phyloP scores from a whole-genome alignment of 2,888 invertebrate genomes.

The Scelioninae gen. 1 region DNA sequence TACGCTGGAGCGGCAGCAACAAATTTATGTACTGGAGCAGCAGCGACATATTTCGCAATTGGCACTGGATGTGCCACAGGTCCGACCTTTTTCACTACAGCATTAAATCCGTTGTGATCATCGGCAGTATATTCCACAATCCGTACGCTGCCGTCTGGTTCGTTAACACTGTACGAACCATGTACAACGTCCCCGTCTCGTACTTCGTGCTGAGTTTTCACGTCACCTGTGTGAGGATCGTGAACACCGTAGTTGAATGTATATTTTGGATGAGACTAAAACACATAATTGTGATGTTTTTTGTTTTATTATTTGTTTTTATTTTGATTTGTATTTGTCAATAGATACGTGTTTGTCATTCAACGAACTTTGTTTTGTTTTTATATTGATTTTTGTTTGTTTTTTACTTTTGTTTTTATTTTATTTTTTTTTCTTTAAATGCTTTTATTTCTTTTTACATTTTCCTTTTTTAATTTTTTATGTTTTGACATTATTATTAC shows the following conservation, averaged over 20 bases:
- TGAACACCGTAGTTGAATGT: constrained; percentile 80
- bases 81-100: constrained; percentile 80
- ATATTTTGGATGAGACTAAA: constrained; percentile 78
- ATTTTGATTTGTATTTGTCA: no score
- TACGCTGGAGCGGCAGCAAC: constrained; percentile 74
- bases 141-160: constrained; percentile 79
- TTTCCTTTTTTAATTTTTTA: no score
- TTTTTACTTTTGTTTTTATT: no score
- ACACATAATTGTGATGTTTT: neutral
- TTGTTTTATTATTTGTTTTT: no score
- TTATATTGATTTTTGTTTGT: no score
- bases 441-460: no score
- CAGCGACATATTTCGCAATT: constrained; percentile 74
- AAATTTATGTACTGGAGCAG: constrained; percentile 71
- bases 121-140: constrained; percentile 80
- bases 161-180: constrained; percentile 79
- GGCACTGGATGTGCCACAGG: constrained; percentile 77
- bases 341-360: no score
- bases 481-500: no score
- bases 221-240: constrained; percentile 80
- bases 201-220: constrained; percentile 79
- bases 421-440: no score
- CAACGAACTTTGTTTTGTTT: no score
- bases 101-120: constrained; percentile 80
- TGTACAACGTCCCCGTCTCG: constrained; percentile 79